Evolutionary conservation across 2,797 vertebrate species (phyloP).

Genomic region (Eidolon dupreanum): DNA sequence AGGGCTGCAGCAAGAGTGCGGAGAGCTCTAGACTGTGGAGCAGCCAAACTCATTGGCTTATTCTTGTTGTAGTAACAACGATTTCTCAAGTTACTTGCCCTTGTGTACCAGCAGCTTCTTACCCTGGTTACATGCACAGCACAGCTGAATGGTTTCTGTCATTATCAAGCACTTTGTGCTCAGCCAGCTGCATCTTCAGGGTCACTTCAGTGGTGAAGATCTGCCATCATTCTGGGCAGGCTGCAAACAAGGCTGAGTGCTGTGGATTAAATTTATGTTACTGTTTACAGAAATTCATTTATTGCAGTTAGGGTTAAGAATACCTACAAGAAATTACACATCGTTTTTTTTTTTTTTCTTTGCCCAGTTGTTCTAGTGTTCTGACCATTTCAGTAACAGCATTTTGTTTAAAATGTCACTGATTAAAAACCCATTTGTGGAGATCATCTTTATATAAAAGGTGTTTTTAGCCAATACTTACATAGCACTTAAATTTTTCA

Average conservation of each 20-base stretch:
- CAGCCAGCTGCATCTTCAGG: conserved; percentile 36
- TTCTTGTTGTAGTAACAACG: neutral
- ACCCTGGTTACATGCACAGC: neutral
- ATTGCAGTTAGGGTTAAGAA: neutral
- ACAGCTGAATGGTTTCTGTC: neutral
- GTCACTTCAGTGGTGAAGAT: conserved; percentile 15
- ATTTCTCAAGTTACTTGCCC: neutral
- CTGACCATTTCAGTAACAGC: neutral
- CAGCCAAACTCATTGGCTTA: neutral
- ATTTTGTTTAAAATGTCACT: neutral
- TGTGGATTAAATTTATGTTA: neutral
- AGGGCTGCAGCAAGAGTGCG: neutral
- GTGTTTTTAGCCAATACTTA: neutral
- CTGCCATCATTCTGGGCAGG: conserved; percentile 34
- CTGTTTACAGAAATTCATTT: neutral
- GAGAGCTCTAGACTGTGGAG: neutral
- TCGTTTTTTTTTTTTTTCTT: neutral
- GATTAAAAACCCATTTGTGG: neutral
- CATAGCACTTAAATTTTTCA: neutral
- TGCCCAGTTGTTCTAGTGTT: neutral
- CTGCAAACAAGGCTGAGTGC: conserved; percentile 13
- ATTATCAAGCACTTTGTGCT: conserved; percentile 16
- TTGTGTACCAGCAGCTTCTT: neutral
- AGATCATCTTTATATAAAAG: neutral
- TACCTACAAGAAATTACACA: neutral